Evolutionary conservation across 1,140 invertebrate species (phyloP).

Genomic region (Cepaea nemoralis): DNA sequence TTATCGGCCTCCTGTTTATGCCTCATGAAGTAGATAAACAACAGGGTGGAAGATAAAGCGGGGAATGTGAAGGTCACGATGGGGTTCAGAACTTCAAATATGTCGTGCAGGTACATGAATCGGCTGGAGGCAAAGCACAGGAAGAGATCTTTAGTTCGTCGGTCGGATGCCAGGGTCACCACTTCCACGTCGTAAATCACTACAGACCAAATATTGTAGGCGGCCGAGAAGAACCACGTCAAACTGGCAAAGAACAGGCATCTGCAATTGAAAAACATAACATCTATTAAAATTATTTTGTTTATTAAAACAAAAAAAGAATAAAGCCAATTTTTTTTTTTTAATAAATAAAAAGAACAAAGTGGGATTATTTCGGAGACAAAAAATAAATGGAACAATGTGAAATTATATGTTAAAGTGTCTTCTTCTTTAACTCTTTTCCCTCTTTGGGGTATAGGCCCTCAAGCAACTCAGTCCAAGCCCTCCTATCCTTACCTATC

Average conservation of each 20-base stretch:
- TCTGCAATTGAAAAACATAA: too few relatives aligned
- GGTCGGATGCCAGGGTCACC: not conserved
- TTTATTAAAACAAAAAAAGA: too few relatives aligned
- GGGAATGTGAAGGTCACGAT: constrained; percentile 53
- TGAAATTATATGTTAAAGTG: too few relatives aligned
- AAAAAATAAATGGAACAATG: too few relatives aligned
- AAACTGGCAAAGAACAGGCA: constrained; percentile 61
- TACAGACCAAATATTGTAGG: constrained; percentile 64
- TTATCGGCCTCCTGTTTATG: constrained; percentile 33
- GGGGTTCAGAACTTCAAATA: constrained; percentile 52
- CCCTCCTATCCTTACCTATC: too few relatives aligned
- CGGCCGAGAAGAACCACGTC: constrained; percentile 59
- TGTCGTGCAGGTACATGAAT: constrained; percentile 50
- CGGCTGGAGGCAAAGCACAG: constrained; percentile 49
- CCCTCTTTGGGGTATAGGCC: too few relatives aligned
- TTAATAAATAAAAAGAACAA: too few relatives aligned
- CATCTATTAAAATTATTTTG: too few relatives aligned
- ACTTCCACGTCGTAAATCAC: constrained; percentile 51
- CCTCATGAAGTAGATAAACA: constrained; percentile 43
- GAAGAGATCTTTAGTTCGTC: not conserved
- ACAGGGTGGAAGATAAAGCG: constrained; percentile 8
- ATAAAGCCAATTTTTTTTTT: too few relatives aligned
- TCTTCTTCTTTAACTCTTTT: too few relatives aligned
- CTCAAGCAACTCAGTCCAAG: too few relatives aligned
- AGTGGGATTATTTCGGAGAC: too few relatives aligned